A percentile compares a stretch with the other conserved stretches of the same genome.
These are phyloP conservation scores for Embidobia sp. DNA, from an alignment of 2,888 invertebrate species.

Conservation along the genomic window DNA sequence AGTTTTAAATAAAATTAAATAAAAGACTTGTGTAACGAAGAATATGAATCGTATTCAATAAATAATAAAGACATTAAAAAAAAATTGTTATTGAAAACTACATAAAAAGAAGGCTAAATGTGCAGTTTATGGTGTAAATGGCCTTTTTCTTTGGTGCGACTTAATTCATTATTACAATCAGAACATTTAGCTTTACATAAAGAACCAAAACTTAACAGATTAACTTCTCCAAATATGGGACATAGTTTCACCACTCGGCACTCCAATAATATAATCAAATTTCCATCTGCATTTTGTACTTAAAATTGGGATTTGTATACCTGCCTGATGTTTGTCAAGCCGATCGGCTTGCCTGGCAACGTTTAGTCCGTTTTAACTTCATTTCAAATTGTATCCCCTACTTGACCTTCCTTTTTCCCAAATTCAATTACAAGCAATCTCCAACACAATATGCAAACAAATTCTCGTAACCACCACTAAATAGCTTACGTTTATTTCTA, in stretches of 20 bases:
- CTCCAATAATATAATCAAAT: constrained; percentile 18
- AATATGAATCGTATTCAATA: too few species aligned
- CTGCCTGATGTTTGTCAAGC: constrained; percentile 13
- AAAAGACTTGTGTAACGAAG: too few species aligned
- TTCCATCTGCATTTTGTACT: constrained; percentile 10
- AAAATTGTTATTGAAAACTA: too few species aligned
- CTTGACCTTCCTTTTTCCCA: too few species aligned
- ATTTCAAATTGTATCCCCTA: background rate
- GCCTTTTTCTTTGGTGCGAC: too few species aligned
- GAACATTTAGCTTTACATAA: too few species aligned
- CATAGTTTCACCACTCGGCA: constrained; percentile 18
- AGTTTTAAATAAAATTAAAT: too few species aligned
- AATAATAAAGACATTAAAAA: too few species aligned
- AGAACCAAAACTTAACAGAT: background rate
- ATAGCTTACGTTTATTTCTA: background rate
- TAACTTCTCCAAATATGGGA: constrained; percentile 3
- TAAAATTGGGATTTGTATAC: constrained; percentile 21
- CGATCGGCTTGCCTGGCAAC: too few species aligned
- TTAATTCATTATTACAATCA: too few species aligned
- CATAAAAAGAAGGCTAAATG: too few species aligned
- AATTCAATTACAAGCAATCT: background rate
- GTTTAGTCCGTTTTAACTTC: constrained; percentile 26
- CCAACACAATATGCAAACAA: constrained; percentile 4
- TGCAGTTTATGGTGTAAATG: too few species aligned
- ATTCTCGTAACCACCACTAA: background rate